Conservation (phyloP, 2,113 vertebrate species). For the Cyprinus carpio region DNA sequence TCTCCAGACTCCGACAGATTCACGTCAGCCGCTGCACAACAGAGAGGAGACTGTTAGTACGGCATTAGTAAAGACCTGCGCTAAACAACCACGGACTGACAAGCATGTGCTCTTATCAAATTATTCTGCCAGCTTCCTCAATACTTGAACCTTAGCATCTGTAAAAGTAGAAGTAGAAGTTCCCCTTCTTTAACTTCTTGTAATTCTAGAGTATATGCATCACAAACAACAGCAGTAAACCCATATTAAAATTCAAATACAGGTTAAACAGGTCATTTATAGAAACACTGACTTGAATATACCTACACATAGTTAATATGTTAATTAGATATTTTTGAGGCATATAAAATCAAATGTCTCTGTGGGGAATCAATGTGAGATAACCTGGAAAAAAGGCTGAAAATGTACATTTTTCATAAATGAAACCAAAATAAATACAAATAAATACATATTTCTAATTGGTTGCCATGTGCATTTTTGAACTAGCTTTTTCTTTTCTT, state of each 20-base stretch:
- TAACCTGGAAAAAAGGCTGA: not conserved
- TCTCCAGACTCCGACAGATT: conserved; percentile 75
- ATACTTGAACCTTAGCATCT: not conserved
- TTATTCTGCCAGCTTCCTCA: not conserved
- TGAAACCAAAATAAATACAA: no score
- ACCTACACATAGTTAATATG: no score
- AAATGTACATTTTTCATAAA: not conserved
- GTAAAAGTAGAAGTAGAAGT: no score
- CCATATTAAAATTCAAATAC: no score
- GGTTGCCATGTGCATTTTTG: no score
- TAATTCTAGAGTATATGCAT: not conserved
- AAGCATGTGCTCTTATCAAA: not conserved
- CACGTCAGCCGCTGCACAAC: conserved; percentile 70
- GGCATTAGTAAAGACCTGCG: conserved; percentile 9
- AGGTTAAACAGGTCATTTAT: not conserved
- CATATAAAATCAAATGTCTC: not conserved
- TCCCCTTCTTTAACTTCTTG: no score
- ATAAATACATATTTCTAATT: not conserved
- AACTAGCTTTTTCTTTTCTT: not conserved
- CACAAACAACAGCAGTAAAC: not conserved
- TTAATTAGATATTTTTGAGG: no score
- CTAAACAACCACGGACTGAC: conserved; percentile 12
- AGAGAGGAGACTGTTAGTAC: conserved; percentile 37
- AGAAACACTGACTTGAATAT: not conserved
- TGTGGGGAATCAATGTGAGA: not conserved